Base-by-base conservation (phyloP, 2,888 invertebrate genomes). In the Abrostola tripartita region DNA sequence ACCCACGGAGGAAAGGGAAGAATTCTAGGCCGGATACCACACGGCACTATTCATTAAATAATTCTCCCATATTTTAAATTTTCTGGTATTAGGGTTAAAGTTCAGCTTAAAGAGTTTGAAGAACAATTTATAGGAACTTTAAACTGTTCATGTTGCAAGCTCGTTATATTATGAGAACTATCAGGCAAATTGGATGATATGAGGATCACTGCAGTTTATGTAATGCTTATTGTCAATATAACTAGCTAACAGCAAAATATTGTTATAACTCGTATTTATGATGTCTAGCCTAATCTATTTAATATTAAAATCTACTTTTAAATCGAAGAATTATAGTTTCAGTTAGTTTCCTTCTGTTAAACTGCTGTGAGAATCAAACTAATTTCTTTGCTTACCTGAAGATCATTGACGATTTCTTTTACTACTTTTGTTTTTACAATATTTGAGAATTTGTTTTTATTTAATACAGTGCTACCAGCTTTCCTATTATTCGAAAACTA, bases 61-160 rank as follows among this genome's bases (percentile, higher is more conserved):
- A 36, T 4, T 40, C 1, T 4, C 5, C 7, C 7, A 1, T 9
- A 40, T 40, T 40, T 24, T 24, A 24, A n/a, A 24, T 24, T 24
- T 24, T 24, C 4, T 24, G 24, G 24, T 24, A 4, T 24, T 14
- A 6, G 5, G 44, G 5, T 10, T 47, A 14, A 24, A 47, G 44
- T 47, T 50, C 35, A 50, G 35, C 14, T 49, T 12, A 35, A 11
- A 35, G 41, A 8, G 58, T 58, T 12, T 41, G 41, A 8, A 5
- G 35, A 50, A 40, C 41, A 5, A 41, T 60, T 49, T 49, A 54
- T 54, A 0, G 11, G 14, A 54, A 54, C 49, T 53, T 52, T 61
- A n/a, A 54, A 53, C 61, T 50, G 50, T 49, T 54, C 49, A 41
- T 61, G 54, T 50, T 49, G 53, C 24, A 54, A 40, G 11, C 49